A percentile compares a stretch with the other conserved stretches of the same genome.
Evolutionary conservation across 1,140 invertebrate species (phyloP).

Genomic region (Panagrolaimus sp.): DNA sequence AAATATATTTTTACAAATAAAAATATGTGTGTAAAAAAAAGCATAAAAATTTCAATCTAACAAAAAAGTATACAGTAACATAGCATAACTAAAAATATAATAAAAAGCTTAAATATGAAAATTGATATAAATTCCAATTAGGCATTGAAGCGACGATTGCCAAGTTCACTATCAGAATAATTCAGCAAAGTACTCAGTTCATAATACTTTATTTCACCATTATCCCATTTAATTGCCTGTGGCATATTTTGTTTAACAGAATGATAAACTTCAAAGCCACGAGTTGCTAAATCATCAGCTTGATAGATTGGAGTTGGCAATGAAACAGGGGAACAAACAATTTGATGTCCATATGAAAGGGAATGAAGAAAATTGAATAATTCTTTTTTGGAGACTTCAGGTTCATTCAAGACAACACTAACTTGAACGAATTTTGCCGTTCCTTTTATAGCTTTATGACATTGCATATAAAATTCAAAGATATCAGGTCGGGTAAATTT

Average conservation of each 20-base stretch:
- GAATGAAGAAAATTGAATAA: conserved; percentile 33
- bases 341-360: conserved; percentile 36
- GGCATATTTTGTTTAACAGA: conserved; percentile 19
- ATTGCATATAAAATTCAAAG: conserved; percentile 43
- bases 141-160: conserved; percentile 25
- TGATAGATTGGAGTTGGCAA: conserved; percentile 41
- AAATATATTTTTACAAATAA: no score
- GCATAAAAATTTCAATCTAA: no score
- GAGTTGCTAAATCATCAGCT: conserved; percentile 38
- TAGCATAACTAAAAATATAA: background rate
- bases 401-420: conserved; percentile 29
- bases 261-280: conserved; percentile 33
- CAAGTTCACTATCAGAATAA: conserved; percentile 20
- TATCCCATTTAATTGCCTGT: background rate
- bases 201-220: conserved; percentile 10
- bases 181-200: conserved; percentile 21
- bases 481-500: conserved; percentile 32
- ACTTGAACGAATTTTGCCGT: conserved; percentile 12
- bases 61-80: no score
- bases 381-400: conserved; percentile 25
- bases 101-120: background rate
- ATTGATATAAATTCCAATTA: background rate
- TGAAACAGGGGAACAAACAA: conserved; percentile 33
- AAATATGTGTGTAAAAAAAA: no score
- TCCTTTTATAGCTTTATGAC: conserved; percentile 35